Evolutionary conservation across 2,888 invertebrate genomes (phyloP), one percentile per base, ranked within the genome.

Genomic region (Teleiodes luculella): DNA sequence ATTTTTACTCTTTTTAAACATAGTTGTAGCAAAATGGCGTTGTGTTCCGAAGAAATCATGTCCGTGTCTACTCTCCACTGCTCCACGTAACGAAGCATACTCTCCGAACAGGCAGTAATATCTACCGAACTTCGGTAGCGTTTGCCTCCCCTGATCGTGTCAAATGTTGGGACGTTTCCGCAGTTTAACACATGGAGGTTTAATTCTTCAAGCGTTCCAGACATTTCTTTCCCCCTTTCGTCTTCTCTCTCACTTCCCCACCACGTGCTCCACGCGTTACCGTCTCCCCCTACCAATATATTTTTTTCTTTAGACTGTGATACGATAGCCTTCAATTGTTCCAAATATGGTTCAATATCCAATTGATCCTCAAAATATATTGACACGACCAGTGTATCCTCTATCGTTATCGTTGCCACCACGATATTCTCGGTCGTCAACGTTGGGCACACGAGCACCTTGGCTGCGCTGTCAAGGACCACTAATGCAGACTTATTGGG

Each of bases 201-300:
- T 28, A 56, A 0, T 11, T 60, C 58, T 0, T 51, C 53, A 1
- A 60, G 28, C 2, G 45, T 1, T 0, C 53, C 55, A 0, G 8
- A 11, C 14, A 60, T 3, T 0, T 47, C 53, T n/a, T 55, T 57
- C 2, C 64, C 64, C 24, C 60, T 56, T 1, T 48, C 8, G 37
- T 65, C 60, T 0, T 10, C 16, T 16, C 1, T 39, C 11, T 4
- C n/a, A 50, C 62, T 59, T 0, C 61, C 58, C 66, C 61, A 66
- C 59, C 58, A 61, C 2, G 37, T 8, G 24, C 48, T 55, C 58
- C 14, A 13, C 10, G 46, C 28, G 13, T 46, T 46, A 1, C 13
- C 28, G 14, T 46, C 46, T 4, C 46, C 35, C 8, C 35, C 35
- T n/a, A 35, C 8, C n/a, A 35, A 11, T n/a, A 35, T 11, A 11